Base-by-base conservation (phyloP, 2,113 vertebrate species). In the Haemorhous mexicanus region DNA sequence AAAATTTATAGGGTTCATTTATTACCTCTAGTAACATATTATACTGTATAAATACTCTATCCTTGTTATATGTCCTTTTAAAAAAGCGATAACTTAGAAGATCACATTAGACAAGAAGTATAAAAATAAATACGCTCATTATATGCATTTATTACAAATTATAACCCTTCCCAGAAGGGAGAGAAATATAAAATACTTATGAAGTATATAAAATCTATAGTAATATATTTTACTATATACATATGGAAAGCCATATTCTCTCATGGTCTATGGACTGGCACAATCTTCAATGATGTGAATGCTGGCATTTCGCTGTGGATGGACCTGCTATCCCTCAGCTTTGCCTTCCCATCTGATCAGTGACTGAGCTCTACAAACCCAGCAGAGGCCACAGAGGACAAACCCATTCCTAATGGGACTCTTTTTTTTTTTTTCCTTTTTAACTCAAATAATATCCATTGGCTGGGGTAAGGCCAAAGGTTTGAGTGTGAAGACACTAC, bases 41-140 rank as follows among this genome's bases (percentile, higher is more conserved):
- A 99, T 98, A 99, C 96, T 98, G 98, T 98, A 99, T 99, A 99
- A 99, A 99, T 99, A 99, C 98, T 99, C 99, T 99, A 98, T 99
- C 98, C 98, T 99, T 97, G 96, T 97, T 99, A 99, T 98, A 99
- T 98, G 98, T 98, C 98, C 98, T 99, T 98, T 98, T 98, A 98
- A 98, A 99, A 99, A 99, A 98, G 98, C 95, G 98, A 99, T 98
- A 99, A 98, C 97, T 98, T 98, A 98, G 97, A 96, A 98, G 98
- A 98, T 99, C 99, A 99, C 98, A 98, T 99, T 98, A 98, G 98
- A 99, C 98, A 98, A 98, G 98, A 98, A 99, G 99, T 99, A 99
- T 99, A 99, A 99, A 99, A 99, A 99, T 99, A 99, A 99, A 99
- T 99, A 99, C 55, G 90, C 94, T 98, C 95, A 98, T 98, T 97